Evolutionary conservation across 2,888 invertebrate species (phyloP).

Genomic region (Acleris emargana): DNA sequence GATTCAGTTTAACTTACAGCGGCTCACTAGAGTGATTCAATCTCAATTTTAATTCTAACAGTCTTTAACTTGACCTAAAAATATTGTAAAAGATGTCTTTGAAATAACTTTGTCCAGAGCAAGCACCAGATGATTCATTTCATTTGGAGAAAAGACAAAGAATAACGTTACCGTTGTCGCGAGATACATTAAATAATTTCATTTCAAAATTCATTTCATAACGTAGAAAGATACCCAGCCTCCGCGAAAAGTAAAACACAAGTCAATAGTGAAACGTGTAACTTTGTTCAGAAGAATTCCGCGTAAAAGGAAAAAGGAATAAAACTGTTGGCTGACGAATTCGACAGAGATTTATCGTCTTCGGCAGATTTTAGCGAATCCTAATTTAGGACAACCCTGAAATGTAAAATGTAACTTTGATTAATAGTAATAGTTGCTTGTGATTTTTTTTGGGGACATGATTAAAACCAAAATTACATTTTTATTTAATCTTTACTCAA

Average conservation of each 20-base stretch:
- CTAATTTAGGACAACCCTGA: conserved; percentile 56
- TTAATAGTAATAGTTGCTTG: not conserved
- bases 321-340: conserved; percentile 72
- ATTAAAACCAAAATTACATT: too few species aligned
- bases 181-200: conserved; percentile 21
- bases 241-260: conserved; percentile 28
- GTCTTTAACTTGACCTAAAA: not conserved
- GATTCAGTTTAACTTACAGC: conserved; percentile 20
- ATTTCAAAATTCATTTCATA: conserved; percentile 18
- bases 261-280: conserved; percentile 46
- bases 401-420: conserved; percentile 35
- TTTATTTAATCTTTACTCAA: too few species aligned
- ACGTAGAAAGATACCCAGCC: conserved; percentile 11
- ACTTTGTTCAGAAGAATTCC: conserved; percentile 63
- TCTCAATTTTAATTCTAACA: not conserved
- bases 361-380: conserved; percentile 62
- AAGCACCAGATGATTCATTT: conserved; percentile 10
- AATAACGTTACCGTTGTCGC: conserved; percentile 15
- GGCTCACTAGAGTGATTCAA: not conserved
- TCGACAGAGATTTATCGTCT: conserved; percentile 74
- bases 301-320: conserved; percentile 61
- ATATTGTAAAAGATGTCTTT: not conserved
- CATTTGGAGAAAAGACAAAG: conserved; percentile 14
- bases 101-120: not conserved
- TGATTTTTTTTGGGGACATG: too few species aligned